Base-by-base conservation (phyloP, 2,797 vertebrate genomes). In the Myripristis murdjan region DNA sequence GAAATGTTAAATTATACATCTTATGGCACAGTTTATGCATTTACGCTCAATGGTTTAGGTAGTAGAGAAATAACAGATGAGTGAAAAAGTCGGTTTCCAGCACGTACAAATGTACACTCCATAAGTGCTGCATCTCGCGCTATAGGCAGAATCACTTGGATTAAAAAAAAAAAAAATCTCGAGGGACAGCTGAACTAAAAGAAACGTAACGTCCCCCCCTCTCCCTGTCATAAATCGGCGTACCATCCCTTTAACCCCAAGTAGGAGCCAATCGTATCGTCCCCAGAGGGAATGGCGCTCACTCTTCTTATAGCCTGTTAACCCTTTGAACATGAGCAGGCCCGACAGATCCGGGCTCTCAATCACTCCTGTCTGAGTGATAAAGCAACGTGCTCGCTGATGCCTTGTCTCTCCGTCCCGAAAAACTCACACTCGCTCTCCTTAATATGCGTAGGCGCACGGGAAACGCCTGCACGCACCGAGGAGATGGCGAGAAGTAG, bases 181-280 rank as follows among this genome's bases (percentile, higher is more conserved):
- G 33, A 15, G 82, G 75, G 64, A 77, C 23, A 22, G 18, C 51
- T 12, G 2, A 55, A 55, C 46, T 11, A 59, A 54, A 66, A 37
- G 24, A 47, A 57, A 78, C 37, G 18, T 54, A 68, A 71, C 60
- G 77, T 70, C 80, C 70, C 66, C 49, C 24, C 82, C 64, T 52
- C 53, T 65, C 15, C 51, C 73, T 80, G 79, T 79, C 86, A 87
- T 57, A 76, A 79, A 75, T 82, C 41, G 41, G 20, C 20, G 23
- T 44, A 6, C 58, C 28, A 66, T 65, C 67, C 55, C 6, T 85
- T 81, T 81, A 83, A 87, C 77, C 74, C 70, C 58, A 77, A 78
- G 70, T 63, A 64, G 61, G 48, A 35, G 61, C 77, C 63, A 11
- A 73, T 35, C 68, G 70, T 52, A 64, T 54, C 54, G 64, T 35